phyloP scores from a whole-genome alignment of 2,888 invertebrate species.

The Nipponacmea schrenckii region DNA sequence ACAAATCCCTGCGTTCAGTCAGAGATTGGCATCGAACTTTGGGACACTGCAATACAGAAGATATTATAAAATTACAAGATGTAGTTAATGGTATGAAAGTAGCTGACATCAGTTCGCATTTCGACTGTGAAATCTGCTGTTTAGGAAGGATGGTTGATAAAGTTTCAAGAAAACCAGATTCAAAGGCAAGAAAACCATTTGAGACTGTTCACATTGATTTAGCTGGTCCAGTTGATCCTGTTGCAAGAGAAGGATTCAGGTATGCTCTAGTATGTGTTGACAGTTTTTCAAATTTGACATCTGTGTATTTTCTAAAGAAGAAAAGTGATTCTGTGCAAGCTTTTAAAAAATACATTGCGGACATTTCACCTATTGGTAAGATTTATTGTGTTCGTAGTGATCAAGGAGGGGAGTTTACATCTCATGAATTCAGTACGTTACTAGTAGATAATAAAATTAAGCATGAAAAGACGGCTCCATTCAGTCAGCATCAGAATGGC shows the following conservation, averaged over 20 bases:
- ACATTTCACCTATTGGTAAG: slow-evolving; percentile 15
- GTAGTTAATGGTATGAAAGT: slow-evolving; percentile 20
- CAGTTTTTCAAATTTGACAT: slow-evolving; percentile 21
- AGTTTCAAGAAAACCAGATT: slow-evolving; percentile 24
- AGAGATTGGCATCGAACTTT: slow-evolving; percentile 24
- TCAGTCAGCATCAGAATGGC: slow-evolving; percentile 25
- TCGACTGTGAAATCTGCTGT: slow-evolving; percentile 24
- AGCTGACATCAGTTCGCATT: slow-evolving; percentile 10
- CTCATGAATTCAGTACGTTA: no score
- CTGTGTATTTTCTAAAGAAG: background rate
- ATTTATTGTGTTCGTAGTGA: no score
- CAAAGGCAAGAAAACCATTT: no score
- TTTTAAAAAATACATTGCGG: slow-evolving; percentile 20
- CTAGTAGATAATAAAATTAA: no score
- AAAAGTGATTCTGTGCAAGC: slow-evolving; percentile 22
- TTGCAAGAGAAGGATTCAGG: slow-evolving; percentile 25
- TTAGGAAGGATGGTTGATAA: slow-evolving; percentile 27
- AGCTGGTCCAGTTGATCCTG: slow-evolving; percentile 21
- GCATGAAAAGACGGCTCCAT: slow-evolving; percentile 17
- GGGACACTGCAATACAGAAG: slow-evolving; percentile 28
- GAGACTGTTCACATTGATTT: slow-evolving; percentile 31
- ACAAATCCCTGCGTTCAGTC: background rate
- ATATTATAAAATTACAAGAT: slow-evolving; percentile 23
- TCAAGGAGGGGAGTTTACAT: no score
- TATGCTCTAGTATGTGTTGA: slow-evolving; percentile 27